Conservation (phyloP, 1,140 invertebrate genomes). For the Papilio polyxenes region DNA sequence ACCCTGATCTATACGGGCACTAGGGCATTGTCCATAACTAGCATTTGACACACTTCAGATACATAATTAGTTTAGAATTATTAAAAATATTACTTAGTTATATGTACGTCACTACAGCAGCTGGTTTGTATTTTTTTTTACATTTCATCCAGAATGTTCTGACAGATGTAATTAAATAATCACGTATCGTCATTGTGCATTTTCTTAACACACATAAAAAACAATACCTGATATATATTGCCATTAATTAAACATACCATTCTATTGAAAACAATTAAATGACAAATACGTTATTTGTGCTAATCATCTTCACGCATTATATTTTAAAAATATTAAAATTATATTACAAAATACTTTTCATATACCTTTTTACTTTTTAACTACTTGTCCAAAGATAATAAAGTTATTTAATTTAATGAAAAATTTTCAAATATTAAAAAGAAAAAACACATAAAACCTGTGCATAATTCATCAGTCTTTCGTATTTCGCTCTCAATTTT, state of each 20-base stretch:
- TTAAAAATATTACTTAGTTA: not conserved
- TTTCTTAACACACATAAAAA: not conserved
- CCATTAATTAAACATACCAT: not conserved
- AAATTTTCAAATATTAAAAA: too few relatives aligned
- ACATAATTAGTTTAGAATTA: not conserved
- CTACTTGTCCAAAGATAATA: too few relatives aligned
- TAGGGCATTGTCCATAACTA: not conserved
- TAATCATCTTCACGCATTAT: not conserved
- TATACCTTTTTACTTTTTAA: too few relatives aligned
- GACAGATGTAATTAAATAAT: not conserved
- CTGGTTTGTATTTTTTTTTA: too few relatives aligned
- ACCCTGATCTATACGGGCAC: not conserved
- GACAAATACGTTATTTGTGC: not conserved
- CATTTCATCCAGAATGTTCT: too few relatives aligned
- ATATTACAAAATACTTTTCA: too few relatives aligned
- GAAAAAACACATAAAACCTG: too few relatives aligned
- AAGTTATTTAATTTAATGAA: too few relatives aligned
- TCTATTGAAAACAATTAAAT: slow-evolving; percentile 4
- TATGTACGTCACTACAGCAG: not conserved
- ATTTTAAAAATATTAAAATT: not conserved
- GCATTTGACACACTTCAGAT: not conserved
- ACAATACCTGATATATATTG: not conserved
- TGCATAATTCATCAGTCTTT: not conserved
- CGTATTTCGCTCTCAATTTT: not conserved
- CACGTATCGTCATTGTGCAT: not conserved